These are phyloP conservation scores for Thecophora atra DNA, from an alignment of 2,888 invertebrate genomes.

Conservation along the genomic window DNA sequence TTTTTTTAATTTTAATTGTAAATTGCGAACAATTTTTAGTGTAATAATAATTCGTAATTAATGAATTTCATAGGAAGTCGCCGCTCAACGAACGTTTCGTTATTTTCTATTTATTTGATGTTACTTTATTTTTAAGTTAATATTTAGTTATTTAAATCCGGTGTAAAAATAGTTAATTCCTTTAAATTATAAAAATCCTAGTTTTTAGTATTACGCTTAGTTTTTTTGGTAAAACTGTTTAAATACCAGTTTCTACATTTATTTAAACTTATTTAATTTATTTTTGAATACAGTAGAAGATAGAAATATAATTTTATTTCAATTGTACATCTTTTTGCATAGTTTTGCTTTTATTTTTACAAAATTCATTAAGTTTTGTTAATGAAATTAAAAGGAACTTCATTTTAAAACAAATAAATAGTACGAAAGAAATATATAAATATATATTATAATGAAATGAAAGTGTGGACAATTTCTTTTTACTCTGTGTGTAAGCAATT, in stretches of 20 bases:
- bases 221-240: neutral
- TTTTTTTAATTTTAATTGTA: constrained; percentile 13
- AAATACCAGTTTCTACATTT: neutral
- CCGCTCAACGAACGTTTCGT: neutral
- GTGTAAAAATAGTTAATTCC: too few species aligned
- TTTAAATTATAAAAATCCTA: neutral
- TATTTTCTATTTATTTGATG: neutral
- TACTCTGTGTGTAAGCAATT: too few species aligned
- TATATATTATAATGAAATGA: constrained; percentile 20
- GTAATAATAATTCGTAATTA: neutral
- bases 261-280: constrained; percentile 5
- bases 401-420: constrained; percentile 5
- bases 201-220: constrained; percentile 4
- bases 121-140: neutral
- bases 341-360: neutral
- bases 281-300: neutral
- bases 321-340: neutral
- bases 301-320: neutral
- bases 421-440: constrained; percentile 22
- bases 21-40: neutral
- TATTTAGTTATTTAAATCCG: neutral
- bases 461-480: neutral
- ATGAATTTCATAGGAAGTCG: neutral
- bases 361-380: neutral
- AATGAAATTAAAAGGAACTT: constrained; percentile 16